Base-by-base conservation (phyloP, 2,888 invertebrate species). In the Idaea dimidiata region DNA sequence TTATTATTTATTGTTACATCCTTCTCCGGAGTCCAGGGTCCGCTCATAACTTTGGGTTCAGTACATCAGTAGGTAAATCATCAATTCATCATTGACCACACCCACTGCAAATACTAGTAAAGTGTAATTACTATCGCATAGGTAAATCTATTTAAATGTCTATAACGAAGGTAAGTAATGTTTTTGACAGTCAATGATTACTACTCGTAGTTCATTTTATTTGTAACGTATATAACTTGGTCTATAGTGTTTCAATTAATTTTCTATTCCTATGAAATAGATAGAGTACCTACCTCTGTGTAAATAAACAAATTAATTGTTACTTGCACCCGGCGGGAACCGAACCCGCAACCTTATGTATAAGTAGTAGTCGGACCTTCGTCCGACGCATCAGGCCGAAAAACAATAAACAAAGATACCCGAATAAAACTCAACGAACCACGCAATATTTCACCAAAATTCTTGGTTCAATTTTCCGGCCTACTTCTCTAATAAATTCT, bases 231-330 rank as follows among this genome's bases (percentile, higher is more conserved):
- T n/a, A n/a, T n/a, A n/a, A n/a, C n/a, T n/a, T n/a, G 62, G 61
- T 65, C 59, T 24, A 55, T 33, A 59, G 65, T 59, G 18, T 61
- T 17, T 54, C 59, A 57, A 61, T 62, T 62, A 65, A 62, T 61
- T 54, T 59, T 57, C 57, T 54, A 61, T 54, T 60, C 56, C 53
- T 60, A 10, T 43, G 8, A 43, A 43, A 43, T 43, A 43, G 43
- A 14, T 6, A 8, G 10, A 10, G 14, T 43, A 24, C 24, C 24
- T 24, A 24, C 24, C 24, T 43, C 43, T 43, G 43, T 43, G 3
- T 14, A 43, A 43, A 14, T 14, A 43, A 8, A 8, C 43, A 8
- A 14, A 14, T 7, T 10, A 43, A 43, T 43, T 14, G 43, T 43
- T 43, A 10, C 43, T 10, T 10, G 43, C 10, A 24, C n/a, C n/a